Evolutionary conservation across 37 sponge, comb jelly and placozoan species (phyloP).

Genomic region (Hormiphora californensis): DNA sequence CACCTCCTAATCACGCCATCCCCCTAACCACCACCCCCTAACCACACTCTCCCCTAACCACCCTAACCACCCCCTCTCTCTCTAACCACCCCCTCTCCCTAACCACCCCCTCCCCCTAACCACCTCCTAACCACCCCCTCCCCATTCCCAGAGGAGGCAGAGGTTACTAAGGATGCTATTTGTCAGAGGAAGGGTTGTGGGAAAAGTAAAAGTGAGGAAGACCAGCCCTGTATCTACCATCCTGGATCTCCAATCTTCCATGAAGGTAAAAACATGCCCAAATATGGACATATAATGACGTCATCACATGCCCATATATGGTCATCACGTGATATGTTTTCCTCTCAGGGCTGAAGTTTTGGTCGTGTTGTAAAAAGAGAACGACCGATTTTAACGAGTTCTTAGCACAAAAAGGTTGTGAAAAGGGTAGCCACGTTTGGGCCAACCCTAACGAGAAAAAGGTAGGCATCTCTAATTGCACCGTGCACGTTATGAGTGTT

Average conservation of each 20-base stretch:
- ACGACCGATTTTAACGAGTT: conserved; percentile 90
- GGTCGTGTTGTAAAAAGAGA: conserved; percentile 81
- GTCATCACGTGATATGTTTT: too few relatives aligned
- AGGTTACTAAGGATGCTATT: neutral
- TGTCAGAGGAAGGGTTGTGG: conserved; percentile 43
- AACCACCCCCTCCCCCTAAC: too few relatives aligned
- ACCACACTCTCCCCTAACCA: too few relatives aligned
- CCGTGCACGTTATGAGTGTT: too few relatives aligned
- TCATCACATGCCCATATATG: neutral
- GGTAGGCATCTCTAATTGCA: too few relatives aligned
- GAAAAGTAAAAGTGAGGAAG: neutral
- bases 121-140: neutral
- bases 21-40: too few relatives aligned
- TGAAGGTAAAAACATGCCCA: conserved; percentile 68
- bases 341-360: conserved; percentile 67
- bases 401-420: conserved; percentile 76
- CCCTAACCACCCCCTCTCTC: too few relatives aligned
- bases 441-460: neutral
- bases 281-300: neutral
- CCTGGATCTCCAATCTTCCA: conserved; percentile 87
- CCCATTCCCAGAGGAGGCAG: neutral
- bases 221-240: conserved; percentile 67
- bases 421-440: conserved; percentile 79
- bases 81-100: too few relatives aligned
- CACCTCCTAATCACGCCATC: too few relatives aligned